phyloP scores from a whole-genome alignment of 2,888 invertebrate genomes.

The Pseudococcus longispinus region DNA sequence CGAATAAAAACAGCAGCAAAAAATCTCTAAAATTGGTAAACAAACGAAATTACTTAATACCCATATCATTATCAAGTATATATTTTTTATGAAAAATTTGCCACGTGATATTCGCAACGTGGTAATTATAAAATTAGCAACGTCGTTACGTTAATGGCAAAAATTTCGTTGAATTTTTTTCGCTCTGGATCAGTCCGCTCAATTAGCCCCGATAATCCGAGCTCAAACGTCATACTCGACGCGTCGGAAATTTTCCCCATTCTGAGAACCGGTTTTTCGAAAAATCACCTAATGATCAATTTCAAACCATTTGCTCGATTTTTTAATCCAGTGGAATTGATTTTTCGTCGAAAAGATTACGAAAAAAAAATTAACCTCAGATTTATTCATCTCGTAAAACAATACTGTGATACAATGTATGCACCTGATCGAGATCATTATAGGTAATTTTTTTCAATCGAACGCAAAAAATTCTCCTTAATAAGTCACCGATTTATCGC shows the following conservation, averaged over 20 bases:
- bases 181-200: not conserved
- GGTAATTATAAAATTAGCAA: not conserved
- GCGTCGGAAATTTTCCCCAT: not conserved
- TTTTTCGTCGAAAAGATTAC: not conserved
- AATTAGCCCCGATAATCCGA: not conserved
- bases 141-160: not conserved
- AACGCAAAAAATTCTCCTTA: not conserved
- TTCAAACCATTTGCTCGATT: not conserved
- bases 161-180: not conserved
- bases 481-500: not conserved
- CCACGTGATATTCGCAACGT: not conserved
- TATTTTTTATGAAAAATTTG: not conserved
- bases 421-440: not conserved
- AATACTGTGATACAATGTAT: not conserved
- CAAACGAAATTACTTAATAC: too few relatives aligned
- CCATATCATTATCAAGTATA: too few relatives aligned
- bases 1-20: not conserved
- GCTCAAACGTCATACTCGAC: not conserved
- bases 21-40: not conserved
- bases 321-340: not conserved
- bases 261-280: not conserved
- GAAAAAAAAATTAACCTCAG: not conserved
- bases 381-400: not conserved
- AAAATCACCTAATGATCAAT: not conserved
- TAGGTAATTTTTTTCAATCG: not conserved